Percentiles rank a stretch among this genome's conserved stretches.
Evolutionary conservation across 1,140 invertebrate species (phyloP).

Genomic region (Caenorhabditis latens): DNA sequence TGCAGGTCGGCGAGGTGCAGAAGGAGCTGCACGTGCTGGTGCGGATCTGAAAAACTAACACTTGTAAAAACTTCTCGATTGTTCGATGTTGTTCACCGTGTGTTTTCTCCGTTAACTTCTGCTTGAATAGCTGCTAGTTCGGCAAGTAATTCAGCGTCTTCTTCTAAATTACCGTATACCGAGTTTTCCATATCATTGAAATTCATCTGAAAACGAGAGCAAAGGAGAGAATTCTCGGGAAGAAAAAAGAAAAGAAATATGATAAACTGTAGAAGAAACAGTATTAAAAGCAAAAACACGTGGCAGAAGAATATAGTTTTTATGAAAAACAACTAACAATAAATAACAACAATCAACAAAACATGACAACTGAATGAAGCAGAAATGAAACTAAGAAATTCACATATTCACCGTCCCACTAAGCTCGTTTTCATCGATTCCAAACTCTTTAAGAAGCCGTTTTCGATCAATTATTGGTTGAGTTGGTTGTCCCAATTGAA

Average conservation of each 20-base stretch:
- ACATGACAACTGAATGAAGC: neutral
- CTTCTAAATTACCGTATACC: constrained; percentile 65
- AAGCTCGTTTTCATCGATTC: constrained; percentile 32
- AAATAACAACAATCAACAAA: neutral
- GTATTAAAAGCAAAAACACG: no score
- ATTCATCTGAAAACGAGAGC: constrained; percentile 59
- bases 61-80: no score
- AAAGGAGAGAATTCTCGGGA: neutral
- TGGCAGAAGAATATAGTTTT: no score
- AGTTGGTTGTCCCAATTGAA: constrained; percentile 11
- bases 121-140: constrained; percentile 65
- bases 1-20: neutral
- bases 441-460: constrained; percentile 53
- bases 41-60: neutral
- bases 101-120: constrained; percentile 49
- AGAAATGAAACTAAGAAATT: neutral
- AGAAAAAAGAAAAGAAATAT: constrained; percentile 27
- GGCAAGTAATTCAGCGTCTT: constrained; percentile 65
- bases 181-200: constrained; percentile 63
- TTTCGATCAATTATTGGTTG: constrained; percentile 60
- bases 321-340: no score
- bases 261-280: neutral
- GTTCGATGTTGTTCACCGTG: neutral
- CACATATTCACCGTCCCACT: neutral
- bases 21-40: neutral